These are phyloP conservation scores for Dryobates pubescens DNA, from an alignment of 2,797 vertebrate species.

Conservation along the genomic window DNA sequence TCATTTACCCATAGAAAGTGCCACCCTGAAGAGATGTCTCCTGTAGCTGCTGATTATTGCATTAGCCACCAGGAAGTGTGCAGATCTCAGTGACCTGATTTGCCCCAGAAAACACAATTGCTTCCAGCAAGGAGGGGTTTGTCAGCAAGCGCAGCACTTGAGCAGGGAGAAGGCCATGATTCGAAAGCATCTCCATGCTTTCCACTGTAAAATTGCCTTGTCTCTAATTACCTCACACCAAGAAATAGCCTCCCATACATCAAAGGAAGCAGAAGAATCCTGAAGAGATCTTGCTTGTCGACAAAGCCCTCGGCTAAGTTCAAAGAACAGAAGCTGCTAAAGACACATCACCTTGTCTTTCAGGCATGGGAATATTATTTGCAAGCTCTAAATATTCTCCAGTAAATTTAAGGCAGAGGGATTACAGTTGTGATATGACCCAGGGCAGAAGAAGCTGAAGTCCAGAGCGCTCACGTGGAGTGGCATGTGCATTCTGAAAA, in stretches of 20 bases:
- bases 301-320: not conserved
- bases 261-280: not conserved
- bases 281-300: not conserved
- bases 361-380: not conserved
- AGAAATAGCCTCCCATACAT: not conserved
- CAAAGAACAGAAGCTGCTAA: not conserved
- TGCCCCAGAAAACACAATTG: conserved; percentile 50
- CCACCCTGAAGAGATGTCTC: not conserved
- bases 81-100: not conserved
- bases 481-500: not conserved
- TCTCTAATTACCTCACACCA: conserved; percentile 12
- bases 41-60: conserved; percentile 37
- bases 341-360: not conserved
- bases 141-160: not conserved
- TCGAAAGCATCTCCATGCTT: not conserved
- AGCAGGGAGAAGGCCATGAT: not conserved
- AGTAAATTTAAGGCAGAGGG: not conserved
- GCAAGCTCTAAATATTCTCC: not conserved
- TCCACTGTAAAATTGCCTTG: not conserved
- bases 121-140: not conserved
- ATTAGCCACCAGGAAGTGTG: not conserved
- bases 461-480: not conserved
- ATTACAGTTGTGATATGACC: not conserved
- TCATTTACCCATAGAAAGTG: not conserved
- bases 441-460: not conserved